These are phyloP conservation scores for Cydia splendana DNA, from an alignment of 1,140 invertebrate genomes.

Conservation along the genomic window DNA sequence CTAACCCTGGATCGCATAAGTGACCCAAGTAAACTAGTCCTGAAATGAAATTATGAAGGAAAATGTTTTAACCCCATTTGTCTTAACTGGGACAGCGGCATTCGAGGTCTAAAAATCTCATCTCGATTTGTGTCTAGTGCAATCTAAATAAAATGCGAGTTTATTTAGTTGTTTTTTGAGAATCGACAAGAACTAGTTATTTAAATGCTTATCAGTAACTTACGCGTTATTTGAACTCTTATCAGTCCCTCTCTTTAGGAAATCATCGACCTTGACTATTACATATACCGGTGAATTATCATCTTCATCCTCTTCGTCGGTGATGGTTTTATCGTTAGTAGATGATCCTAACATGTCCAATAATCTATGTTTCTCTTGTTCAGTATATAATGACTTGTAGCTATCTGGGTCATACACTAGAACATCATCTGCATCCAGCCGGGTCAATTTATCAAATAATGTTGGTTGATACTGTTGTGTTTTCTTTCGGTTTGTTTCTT, in stretches of 20 bases:
- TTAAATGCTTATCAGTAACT: slow-evolving; percentile 35
- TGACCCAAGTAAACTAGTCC: too few species aligned
- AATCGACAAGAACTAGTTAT: neutral
- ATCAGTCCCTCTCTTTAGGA: slow-evolving; percentile 48
- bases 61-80: neutral
- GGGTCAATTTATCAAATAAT: slow-evolving; percentile 9
- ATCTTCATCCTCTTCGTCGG: neutral
- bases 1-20: too few species aligned
- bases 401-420: neutral
- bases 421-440: neutral
- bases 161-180: neutral
- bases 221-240: slow-evolving; percentile 49
- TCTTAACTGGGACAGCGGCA: neutral
- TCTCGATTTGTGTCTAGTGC: too few species aligned
- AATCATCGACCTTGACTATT: slow-evolving; percentile 49
- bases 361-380: neutral
- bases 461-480: neutral
- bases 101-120: too few species aligned
- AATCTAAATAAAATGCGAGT: too few species aligned
- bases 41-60: neutral
- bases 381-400: neutral
- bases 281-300: slow-evolving; percentile 54
- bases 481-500: neutral
- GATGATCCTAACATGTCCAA: neutral
- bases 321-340: neutral